Evolutionary conservation across 2,888 invertebrate species (phyloP).

Genomic region (Campoplex nolae): DNA sequence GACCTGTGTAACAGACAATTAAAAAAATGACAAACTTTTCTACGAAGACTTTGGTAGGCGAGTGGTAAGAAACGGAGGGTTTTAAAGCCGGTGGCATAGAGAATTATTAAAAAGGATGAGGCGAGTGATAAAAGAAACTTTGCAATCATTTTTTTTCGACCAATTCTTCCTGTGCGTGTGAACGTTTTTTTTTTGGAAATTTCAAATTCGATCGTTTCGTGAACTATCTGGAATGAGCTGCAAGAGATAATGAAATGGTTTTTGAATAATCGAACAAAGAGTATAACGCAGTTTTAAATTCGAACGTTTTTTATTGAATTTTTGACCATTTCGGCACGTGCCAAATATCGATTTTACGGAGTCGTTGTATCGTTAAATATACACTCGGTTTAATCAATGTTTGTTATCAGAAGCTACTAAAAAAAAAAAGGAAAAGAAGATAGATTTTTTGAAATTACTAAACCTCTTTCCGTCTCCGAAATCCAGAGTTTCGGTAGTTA

Average conservation of each 20-base stretch:
- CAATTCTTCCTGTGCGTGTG: background rate
- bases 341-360: background rate
- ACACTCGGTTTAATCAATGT: background rate
- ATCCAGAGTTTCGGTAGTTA: background rate
- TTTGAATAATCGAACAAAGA: no score
- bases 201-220: background rate
- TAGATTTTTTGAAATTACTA: background rate
- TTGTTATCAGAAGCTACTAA: background rate
- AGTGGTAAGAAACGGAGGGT: background rate
- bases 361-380: background rate
- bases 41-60: background rate
- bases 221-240: background rate
- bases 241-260: background rate
- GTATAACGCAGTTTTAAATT: no score
- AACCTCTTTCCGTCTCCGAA: background rate
- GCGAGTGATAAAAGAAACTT: background rate
- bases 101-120: background rate
- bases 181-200: background rate
- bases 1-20: constrained; percentile 79
- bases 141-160: background rate
- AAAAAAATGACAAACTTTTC: constrained; percentile 23
- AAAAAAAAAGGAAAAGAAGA: background rate
- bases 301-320: no score
- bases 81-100: background rate
- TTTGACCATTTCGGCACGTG: background rate